Evolutionary conservation across 2,888 invertebrate genomes (phyloP), one percentile per base, ranked within the genome.

Genomic region (Saturnia japonica): DNA sequence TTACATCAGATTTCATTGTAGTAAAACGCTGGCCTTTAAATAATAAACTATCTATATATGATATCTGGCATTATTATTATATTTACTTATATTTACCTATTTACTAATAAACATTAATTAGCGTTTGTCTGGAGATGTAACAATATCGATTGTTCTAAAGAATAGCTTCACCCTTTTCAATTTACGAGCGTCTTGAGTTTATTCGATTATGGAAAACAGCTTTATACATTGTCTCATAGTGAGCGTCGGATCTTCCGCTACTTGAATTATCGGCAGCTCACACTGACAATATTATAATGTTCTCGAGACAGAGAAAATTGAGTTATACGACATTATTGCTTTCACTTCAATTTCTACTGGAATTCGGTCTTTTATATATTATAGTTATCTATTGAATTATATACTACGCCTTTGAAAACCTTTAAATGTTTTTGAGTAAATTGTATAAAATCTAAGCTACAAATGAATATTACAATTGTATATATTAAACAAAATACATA

Each of bases 201-300:
- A 86, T 85, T 85, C 78, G 83, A 85, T 85, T 85, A 85, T 83
- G 82, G 81, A 83, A 82, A 84, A 80, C 75, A 79, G 81, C 80
- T 81, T 79, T 78, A 75, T 78, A 78, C 78, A 78, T 79, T 81
- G 81, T 80, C 80, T 80, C 75, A 76, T 78, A 64, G 77, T 72
- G 68, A 72, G 43, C 72, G 72, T 66, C 71, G 72, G 51, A 45
- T 28, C 45, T 60, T 72, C 73, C 74, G 71, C 74, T 76, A 74
- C 72, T 71, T 66, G 28, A 71, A 71, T 73, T 77, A 77, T 74
- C 74, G 71, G 73, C 25, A 72, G 71, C 73, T 71, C 67, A 69
- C 72, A 72, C 68, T 45, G 62, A 68, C 68, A 68, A 64, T 64
- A 68, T 71, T 71, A 71, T 68, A 68, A 68, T 64, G 68, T 68